Base-by-base conservation (phyloP, 2,888 invertebrate genomes). In the Cephus pulcher region DNA sequence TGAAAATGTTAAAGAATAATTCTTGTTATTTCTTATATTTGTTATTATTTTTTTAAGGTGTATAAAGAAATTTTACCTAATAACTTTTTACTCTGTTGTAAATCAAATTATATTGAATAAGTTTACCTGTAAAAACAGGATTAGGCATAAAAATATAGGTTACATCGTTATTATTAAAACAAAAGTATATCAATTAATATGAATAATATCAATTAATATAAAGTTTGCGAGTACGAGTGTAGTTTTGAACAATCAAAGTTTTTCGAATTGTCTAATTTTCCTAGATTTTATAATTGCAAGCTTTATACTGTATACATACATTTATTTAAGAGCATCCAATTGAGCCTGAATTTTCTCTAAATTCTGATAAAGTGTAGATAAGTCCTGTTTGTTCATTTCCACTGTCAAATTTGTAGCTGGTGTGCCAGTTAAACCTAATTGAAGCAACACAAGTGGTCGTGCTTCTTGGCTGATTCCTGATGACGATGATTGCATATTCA, bases 341-440 rank as follows among this genome's bases (percentile, higher is more conserved):
- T 91, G 89, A 34, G 82, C 80, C 75, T 91, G 90, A 80, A 91
- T 90, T 76, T 88, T 86, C 78, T 90, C 89, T 76, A 91, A 84
- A 81, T 87, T 88, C 34, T 88, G 37, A 82, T 89, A 89, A 4
- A 91, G 79, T 34, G 88, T 83, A 37, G 81, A 82, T 6, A 91
- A 84, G 71, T 88, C 83, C 11, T 83, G 80, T 82, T 88, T 89
- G 75, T 90, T 84, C 81, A 91, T 87, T 80, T 91, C 88, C 3
- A 90, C 86, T 4, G 87, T 90, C 33, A 90, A 73, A 77, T 83
- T 87, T 11, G 88, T 83, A 23, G 81, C 81, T 74, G 85, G 78
- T 33, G 80, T 82, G 4, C 88, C 87, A n/a, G 80, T 85, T 4
- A 90, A 77, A 76, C 84, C 85, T 71, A 91, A 80, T 74, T 91